phyloP scores from a whole-genome alignment of 2,113 vertebrate species.

The Orcinus orca region DNA sequence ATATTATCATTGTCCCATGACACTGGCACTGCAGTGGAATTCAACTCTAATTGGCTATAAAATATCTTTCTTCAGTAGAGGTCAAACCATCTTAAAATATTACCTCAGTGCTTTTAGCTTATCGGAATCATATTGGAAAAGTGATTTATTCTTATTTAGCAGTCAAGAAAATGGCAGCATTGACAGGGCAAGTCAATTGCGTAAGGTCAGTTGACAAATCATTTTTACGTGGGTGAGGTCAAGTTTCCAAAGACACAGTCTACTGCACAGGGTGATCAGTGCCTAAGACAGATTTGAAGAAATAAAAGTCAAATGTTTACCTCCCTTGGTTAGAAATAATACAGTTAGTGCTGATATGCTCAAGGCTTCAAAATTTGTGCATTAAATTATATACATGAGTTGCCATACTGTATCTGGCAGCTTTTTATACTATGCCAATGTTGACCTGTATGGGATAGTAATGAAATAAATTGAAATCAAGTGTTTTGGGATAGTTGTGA shows the following conservation, averaged over 20 bases:
- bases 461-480: background rate
- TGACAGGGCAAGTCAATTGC: background rate
- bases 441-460: background rate
- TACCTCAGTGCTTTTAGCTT: background rate
- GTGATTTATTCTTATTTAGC: conserved; percentile 35
- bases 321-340: background rate
- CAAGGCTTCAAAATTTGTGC: background rate
- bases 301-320: background rate
- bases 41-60: background rate
- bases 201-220: conserved; percentile 3
- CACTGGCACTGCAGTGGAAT: background rate
- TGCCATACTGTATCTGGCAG: background rate
- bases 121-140: conserved; percentile 10
- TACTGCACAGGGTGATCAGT: background rate
- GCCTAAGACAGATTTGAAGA: background rate
- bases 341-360: background rate
- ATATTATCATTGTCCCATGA: background rate
- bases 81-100: conserved; percentile 31
- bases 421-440: background rate
- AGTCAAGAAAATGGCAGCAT: background rate
- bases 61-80: background rate
- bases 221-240: background rate
- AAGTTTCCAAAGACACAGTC: background rate
- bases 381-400: background rate
- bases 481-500: background rate